Base-by-base conservation (phyloP, 2,797 vertebrate species). In the Gypaetus barbatus region DNA sequence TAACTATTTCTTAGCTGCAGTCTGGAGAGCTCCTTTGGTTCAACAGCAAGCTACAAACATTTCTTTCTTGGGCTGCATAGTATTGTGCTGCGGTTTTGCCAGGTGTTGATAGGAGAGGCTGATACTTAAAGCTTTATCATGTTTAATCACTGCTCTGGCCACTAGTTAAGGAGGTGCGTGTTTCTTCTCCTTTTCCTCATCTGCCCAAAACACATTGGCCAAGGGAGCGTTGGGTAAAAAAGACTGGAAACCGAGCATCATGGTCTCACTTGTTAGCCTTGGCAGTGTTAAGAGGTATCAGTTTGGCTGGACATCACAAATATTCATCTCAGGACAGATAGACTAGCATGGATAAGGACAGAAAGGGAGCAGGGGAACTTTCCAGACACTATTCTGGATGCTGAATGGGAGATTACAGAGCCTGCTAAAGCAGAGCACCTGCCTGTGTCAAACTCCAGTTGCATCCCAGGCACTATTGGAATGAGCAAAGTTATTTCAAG, bases 381-480 rank as follows among this genome's bases (percentile, higher is more conserved):
- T 95, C 69, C 81, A 90, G 66, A 82, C 19, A 37, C 86, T 97
- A 44, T 90, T 96, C 81, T 93, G 95, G 86, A 96, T 90, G 90
- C n/a, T 81, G 35, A 71, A n/a, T 10, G 15, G 91, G 41, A 91
- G 68, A 81, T 90, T 76, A 35, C 54, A 89, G 84, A 80, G 70
- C 79, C 52, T 37, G 58, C 21, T 75, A 89, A 96, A 92, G 92
- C 92, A 94, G 76, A 97, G 70, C 97, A 98, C 96, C 97, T 94
- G 97, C 97, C 98, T 92, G 83, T 97, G 98, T 98, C 97, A 98
- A 97, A 93, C 97, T 97, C 95, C 95, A 97, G 96, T 96, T 97
- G 96, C 97, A 98, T 98, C 97, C 97, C 96, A 97, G 89, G 98
- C 16, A 83, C 69, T 88, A 39, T 5, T 95, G 81, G 61, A 89